These are phyloP conservation scores for Trissonchulus latispiculum DNA, from an alignment of 2,888 invertebrate species.

Conservation along the genomic window DNA sequence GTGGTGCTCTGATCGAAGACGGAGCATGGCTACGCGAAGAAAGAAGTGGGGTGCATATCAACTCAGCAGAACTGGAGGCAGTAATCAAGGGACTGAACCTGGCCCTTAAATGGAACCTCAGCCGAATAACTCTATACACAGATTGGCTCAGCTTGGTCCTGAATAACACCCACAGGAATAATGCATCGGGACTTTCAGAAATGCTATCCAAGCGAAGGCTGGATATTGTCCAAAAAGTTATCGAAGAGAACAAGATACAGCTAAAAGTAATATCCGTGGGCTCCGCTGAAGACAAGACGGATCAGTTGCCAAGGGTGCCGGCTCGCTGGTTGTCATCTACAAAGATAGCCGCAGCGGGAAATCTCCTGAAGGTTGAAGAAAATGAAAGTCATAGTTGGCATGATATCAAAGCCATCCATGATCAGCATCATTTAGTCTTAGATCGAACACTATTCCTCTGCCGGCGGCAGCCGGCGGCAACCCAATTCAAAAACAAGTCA, in stretches of 20 bases:
- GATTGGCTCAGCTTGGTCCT: too few species aligned
- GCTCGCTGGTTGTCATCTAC: too few species aligned
- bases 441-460: not conserved
- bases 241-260: not conserved
- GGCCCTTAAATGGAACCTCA: too few species aligned
- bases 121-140: too few species aligned
- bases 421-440: not conserved
- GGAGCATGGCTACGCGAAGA: not conserved
- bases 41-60: not conserved
- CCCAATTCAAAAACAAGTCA: too few species aligned
- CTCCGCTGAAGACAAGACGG: not conserved
- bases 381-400: not conserved
- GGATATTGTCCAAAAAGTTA: not conserved
- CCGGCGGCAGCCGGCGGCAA: not conserved
- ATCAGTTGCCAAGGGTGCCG: not conserved
- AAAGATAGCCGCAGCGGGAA: too few species aligned
- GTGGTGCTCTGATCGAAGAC: too few species aligned
- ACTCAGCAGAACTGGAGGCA: constrained; percentile 6
- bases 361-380: not conserved
- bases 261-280: not conserved
- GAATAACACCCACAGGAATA: too few species aligned
- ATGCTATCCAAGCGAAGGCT: not conserved
- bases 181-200: too few species aligned
- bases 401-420: too few species aligned
- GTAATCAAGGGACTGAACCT: too few species aligned